Conservation (phyloP, 2,888 invertebrate species). For the Maniola hyperantus region DNA sequence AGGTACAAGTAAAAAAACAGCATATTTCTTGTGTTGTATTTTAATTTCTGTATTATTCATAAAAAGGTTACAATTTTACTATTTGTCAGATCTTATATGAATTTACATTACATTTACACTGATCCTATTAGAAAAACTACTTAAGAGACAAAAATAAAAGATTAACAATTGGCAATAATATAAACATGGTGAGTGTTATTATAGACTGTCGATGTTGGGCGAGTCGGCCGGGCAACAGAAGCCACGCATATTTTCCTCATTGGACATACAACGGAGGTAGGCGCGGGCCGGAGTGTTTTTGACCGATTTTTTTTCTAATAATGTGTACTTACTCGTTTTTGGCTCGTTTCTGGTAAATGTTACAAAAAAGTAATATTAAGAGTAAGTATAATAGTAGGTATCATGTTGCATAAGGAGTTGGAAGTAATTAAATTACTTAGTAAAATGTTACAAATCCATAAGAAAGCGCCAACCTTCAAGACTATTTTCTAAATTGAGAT, state of each 20-base stretch:
- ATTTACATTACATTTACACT: too few species aligned
- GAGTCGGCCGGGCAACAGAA: conserved; percentile 74
- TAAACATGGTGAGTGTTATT: conserved; percentile 54
- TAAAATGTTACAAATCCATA: too few species aligned
- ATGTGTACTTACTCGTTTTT: conserved; percentile 18
- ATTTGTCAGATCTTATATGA: too few species aligned
- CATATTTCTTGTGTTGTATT: too few species aligned
- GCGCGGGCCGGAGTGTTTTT: conserved; percentile 29
- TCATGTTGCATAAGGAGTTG: too few species aligned
- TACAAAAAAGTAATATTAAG: not conserved
- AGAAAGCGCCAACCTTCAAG: too few species aligned
- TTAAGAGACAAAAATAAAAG: not conserved
- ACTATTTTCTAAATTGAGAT: too few species aligned
- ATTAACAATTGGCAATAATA: not conserved
- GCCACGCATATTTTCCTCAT: conserved; percentile 78
- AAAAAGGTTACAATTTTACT: too few species aligned
- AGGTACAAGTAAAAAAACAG: too few species aligned
- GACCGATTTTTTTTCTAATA: conserved; percentile 32
- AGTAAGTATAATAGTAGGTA: too few species aligned
- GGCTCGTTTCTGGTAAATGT: conserved; percentile 31
- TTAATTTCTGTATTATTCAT: too few species aligned
- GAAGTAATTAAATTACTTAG: too few species aligned
- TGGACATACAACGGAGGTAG: conserved; percentile 80
- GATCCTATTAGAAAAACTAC: not conserved
- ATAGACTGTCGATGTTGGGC: conserved; percentile 77